phyloP scores from a whole-genome alignment of 2,888 invertebrate species.

The Drosophila nr. fundita region DNA sequence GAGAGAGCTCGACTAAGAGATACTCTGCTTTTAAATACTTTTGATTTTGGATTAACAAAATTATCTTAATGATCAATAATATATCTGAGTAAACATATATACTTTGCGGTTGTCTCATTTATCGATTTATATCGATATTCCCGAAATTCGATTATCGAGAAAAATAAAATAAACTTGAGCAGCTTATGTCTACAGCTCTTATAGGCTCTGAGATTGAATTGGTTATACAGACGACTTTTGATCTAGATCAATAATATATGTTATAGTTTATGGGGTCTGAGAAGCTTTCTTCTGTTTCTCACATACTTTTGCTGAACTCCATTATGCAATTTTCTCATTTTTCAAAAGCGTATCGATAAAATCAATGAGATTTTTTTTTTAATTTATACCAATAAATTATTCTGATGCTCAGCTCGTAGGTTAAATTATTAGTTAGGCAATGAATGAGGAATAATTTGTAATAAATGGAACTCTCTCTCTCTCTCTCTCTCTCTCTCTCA shows the following conservation, averaged over 20 bases:
- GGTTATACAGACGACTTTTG: not conserved
- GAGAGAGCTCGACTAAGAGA: not conserved
- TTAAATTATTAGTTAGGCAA: not conserved
- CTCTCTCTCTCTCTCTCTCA: not conserved
- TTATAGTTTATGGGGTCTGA: not conserved
- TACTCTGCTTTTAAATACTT: too few relatives aligned
- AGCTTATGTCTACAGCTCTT: too few relatives aligned
- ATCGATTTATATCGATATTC: too few relatives aligned
- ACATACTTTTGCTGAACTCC: not conserved
- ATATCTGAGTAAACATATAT: too few relatives aligned
- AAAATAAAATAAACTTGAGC: too few relatives aligned
- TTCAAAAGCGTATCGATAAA: not conserved
- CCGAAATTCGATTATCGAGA: accelerated
- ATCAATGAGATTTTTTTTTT: not conserved
- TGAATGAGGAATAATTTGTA: too few relatives aligned
- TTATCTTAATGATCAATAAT: not conserved
- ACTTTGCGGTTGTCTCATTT: too few relatives aligned
- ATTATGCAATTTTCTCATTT: not conserved
- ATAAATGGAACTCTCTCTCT: not conserved
- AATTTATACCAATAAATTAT: not conserved
- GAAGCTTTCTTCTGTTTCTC: not conserved
- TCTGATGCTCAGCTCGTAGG: not conserved
- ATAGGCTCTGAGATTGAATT: not conserved
- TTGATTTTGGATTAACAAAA: not conserved
- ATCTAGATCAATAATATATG: not conserved